Percentiles rank a stretch among this genome's conserved stretches.
Conservation (phyloP, 1,140 invertebrate genomes). For the Anastrepha obliqua region DNA sequence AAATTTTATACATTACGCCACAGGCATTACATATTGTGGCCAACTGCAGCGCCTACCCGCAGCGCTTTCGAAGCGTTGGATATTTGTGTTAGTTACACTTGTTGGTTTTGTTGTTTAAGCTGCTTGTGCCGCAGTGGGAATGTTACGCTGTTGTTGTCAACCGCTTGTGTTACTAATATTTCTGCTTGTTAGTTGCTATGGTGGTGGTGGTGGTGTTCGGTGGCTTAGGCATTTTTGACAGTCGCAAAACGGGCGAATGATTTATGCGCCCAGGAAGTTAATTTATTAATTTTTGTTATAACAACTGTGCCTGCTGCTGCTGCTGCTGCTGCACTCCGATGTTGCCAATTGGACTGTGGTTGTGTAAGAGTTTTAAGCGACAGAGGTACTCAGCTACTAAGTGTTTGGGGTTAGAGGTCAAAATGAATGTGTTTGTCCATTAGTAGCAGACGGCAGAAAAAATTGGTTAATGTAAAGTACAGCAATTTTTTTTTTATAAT, state of each 20-base stretch:
- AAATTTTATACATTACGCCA: not conserved
- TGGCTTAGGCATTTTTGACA: constrained; percentile 44
- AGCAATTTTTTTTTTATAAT: not conserved
- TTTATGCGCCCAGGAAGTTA: constrained; percentile 72
- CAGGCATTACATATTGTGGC: constrained; percentile 7
- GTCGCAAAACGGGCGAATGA: constrained; percentile 59
- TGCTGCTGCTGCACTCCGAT: not conserved
- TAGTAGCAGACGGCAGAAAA: constrained; percentile 1
- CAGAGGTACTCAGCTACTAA: not conserved
- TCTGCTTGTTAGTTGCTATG: not conserved
- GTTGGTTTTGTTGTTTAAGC: no score
- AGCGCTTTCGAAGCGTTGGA: not conserved
- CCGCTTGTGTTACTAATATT: not conserved
- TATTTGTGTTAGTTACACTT: constrained; percentile 20
- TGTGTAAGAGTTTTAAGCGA: not conserved
- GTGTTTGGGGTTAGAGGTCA: constrained; percentile 11
- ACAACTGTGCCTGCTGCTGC: not conserved
- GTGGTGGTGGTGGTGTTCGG: not conserved
- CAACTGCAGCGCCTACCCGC: not conserved
- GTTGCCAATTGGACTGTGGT: not conserved
- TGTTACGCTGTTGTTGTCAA: constrained; percentile 33
- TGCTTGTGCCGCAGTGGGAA: not conserved
- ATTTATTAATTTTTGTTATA: constrained; percentile 70
- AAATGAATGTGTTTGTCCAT: constrained; percentile 24
- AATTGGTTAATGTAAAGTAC: not conserved